phyloP scores from a whole-genome alignment of 2,888 invertebrate species.

The Creontiades dilutus region DNA sequence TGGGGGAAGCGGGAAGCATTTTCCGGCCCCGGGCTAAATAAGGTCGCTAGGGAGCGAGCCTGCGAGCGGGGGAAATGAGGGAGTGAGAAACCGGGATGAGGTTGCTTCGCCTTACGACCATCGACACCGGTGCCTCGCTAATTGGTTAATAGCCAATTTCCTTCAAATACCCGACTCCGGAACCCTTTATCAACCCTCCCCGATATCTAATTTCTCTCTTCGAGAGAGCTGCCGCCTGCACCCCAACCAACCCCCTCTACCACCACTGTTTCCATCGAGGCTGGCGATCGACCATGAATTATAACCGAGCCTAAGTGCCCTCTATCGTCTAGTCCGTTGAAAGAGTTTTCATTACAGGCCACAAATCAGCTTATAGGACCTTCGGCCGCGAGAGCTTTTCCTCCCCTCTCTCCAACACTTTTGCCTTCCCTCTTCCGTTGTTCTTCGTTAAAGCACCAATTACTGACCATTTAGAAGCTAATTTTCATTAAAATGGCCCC shows the following conservation, averaged over 20 bases:
- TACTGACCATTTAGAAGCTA: conserved; percentile 52
- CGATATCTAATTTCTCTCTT: conserved; percentile 69
- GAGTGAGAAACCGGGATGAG: conserved; percentile 9
- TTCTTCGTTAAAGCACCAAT: conserved; percentile 56
- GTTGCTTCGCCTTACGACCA: conserved; percentile 64
- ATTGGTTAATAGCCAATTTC: conserved; percentile 71
- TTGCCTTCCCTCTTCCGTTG: conserved; percentile 37
- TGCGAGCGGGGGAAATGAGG: not conserved
- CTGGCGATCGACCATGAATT: conserved; percentile 37
- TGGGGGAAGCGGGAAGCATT: not conserved
- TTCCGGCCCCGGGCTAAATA: not conserved
- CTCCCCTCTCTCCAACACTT: not conserved
- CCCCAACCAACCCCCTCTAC: not conserved
- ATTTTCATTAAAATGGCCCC: conserved; percentile 56
- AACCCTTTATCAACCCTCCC: conserved; percentile 62
- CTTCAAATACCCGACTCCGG: conserved; percentile 62
- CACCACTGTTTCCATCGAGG: not conserved
- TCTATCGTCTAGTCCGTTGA: conserved; percentile 62
- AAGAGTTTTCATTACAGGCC: conserved; percentile 69
- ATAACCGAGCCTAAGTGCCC: conserved; percentile 59
- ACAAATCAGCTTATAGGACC: conserved; percentile 65
- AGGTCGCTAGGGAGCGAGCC: not conserved
- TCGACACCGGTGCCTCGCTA: conserved; percentile 66
- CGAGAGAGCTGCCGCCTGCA: not conserved
- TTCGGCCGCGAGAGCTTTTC: conserved; percentile 17